Evolutionary conservation across 2,888 invertebrate species (phyloP), one percentile per base, ranked within the genome.

Genomic region (Metalampra italica): DNA sequence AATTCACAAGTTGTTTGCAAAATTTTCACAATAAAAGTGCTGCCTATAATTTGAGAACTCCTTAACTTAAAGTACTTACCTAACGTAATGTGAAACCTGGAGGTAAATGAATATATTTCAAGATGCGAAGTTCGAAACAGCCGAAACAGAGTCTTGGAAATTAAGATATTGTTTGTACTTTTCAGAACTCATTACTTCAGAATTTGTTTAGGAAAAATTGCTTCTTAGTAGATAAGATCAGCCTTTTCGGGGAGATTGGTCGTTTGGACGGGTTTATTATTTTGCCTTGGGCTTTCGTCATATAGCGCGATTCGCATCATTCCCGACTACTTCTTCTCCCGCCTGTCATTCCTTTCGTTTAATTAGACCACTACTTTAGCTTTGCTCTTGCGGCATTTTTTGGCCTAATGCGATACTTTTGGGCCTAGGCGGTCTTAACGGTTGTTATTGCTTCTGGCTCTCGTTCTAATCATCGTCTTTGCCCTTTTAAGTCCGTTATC

Each of bases 241-340:
- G 54, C 51, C 58, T 61, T 68, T 61, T 55, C 55, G 53, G 50
- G 59, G 53, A 56, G 64, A 71, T 71, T 68, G 70, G 64, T 56
- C 60, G 67, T 71, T 74, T 66, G 56, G 67, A 69, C 66, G 62
- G 68, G 64, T 79, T 76, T 75, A 77, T 82, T 81, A 78, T 58
- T 62, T 51, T 54, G 56, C 72, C 66, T 71, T 66, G 66, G 63
- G 62, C 63, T 73, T 2, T 22, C 22, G 22, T 22, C 22, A 22
- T 22, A 22, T 22, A 3, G 22, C 22, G 22, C 22, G 22, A 5
- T 22, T n/a, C n/a, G 22, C 3, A 2, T 22, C 5, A 22, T 22
- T 22, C 22, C 22, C 22, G 22, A 3, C 22, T 22, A 22, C 22
- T 2, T 22, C 22, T 22, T 22, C 3, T 22, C 22, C 3, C 22